Evolutionary conservation across 1,140 invertebrate genomes (phyloP), one percentile per base, ranked within the genome.

Genomic region (Lepidotrigona ventralis): DNA sequence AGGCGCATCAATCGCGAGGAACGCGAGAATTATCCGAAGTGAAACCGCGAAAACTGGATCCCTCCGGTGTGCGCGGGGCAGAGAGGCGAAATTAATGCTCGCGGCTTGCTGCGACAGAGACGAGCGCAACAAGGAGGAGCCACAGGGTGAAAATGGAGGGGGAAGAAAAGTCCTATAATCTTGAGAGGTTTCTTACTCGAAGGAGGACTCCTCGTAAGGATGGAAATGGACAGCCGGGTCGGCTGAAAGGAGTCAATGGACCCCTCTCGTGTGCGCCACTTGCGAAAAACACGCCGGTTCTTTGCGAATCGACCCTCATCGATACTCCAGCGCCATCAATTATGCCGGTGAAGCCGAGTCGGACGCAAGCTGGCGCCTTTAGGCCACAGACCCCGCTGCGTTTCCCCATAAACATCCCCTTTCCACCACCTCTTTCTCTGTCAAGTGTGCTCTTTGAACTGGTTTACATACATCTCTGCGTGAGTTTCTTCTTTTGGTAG

Each of bases 251-350:
- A 83, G 69, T 83, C 76, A 79, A 83, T 73, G 82, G 77, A 79
- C 68, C 46, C 33, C 33, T 53, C 54, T 60, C 21, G 69, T 12
- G 29, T 54, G 66, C 66, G 66, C 71, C 26, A 54, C 14, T 33
- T 14, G 64, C 39, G 76, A 79, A 72, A 84, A 87, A 73, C 39
- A 83, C 56, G 54, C 39, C 39, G 63, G 70, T 81, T 83, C 83
- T 84, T 83, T 84, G 72, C 75, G 83, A 82, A 80, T 88, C 69
- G 81, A 75, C 56, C 84, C 66, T 56, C 84, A 89, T 88, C 89
- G 89, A 90, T 84, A 84, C 81, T 78, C 33, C 39, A 29, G 54
- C 78, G 77, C 79, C 74, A 89, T 89, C 88, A 88, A 88, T 90
- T 88, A 88, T 58, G 64, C 26, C 64, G 29, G 64, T 39, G 73